Percentiles rank a stretch among this genome's conserved stretches.
phyloP scores from a whole-genome alignment of 2,888 invertebrate genomes.

The Eupithecia exiguata region DNA sequence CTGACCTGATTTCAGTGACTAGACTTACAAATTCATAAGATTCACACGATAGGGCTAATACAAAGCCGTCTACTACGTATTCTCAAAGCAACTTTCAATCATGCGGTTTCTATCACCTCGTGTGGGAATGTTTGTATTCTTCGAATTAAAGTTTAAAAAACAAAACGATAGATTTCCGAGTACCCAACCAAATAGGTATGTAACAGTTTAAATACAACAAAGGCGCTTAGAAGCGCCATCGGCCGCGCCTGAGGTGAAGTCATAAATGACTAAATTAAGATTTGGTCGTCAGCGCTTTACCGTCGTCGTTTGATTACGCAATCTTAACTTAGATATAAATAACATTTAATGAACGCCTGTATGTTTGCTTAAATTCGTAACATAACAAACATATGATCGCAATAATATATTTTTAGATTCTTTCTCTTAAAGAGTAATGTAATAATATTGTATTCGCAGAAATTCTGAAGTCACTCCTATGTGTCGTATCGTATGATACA shows the following conservation, averaged over 20 bases:
- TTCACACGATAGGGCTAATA: not conserved
- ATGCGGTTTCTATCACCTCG: not conserved
- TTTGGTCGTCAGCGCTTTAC: constrained; percentile 6
- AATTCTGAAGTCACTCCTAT: not conserved
- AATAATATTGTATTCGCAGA: not conserved
- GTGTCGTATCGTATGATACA: not conserved
- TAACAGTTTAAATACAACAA: constrained; percentile 6
- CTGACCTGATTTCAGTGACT: not conserved
- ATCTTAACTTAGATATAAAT: not conserved
- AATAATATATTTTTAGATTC: not conserved
- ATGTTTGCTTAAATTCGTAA: not conserved
- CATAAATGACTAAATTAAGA: constrained; percentile 28
- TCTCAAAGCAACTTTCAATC: constrained; percentile 2
- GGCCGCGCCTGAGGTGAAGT: constrained; percentile 28
- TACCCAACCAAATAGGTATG: not conserved
- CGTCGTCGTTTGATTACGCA: constrained; percentile 8
- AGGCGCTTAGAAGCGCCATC: constrained; percentile 20
- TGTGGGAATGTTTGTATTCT: not conserved
- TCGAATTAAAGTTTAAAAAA: not conserved
- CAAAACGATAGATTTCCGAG: not conserved
- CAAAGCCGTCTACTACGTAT: not conserved
- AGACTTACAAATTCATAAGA: not conserved
- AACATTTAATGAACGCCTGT: not conserved
- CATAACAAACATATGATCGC: not conserved
- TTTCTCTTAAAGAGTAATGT: no score